These are phyloP conservation scores for Anas bernieri DNA, from an alignment of 2,797 vertebrate genomes.

Conservation along the genomic window DNA sequence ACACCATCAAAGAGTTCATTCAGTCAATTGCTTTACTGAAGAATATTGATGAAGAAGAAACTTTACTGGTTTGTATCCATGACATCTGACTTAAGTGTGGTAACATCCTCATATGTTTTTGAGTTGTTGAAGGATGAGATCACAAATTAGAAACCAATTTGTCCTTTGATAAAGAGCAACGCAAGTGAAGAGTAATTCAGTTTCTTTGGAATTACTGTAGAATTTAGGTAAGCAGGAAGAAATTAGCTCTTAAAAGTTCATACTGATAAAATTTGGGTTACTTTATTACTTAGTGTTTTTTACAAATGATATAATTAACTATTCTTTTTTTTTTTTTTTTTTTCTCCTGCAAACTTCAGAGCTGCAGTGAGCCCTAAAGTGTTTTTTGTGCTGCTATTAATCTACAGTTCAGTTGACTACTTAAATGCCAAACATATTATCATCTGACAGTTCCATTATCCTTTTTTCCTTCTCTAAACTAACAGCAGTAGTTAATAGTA, in stretches of 20 bases:
- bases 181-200: neutral
- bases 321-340: neutral
- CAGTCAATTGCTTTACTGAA: neutral
- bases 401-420: neutral
- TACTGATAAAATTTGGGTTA: neutral
- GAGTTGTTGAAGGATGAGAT: neutral
- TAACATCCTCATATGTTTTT: neutral
- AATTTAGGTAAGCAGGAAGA: neutral
- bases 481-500: neutral
- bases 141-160: neutral
- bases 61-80: rapidly evolving
- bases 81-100: neutral
- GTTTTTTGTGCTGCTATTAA: neutral
- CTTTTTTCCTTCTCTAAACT: neutral
- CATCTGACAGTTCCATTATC: neutral
- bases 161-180: neutral
- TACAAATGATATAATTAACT: neutral
- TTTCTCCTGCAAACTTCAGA: neutral
- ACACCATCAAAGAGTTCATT: neutral
- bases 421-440: neutral
- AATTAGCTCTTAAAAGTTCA: neutral
- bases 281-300: neutral
- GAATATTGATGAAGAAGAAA: neutral
- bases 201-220: neutral
- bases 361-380: neutral